Conservation (phyloP, 2,888 invertebrate genomes). For the Tiliacea aurago region DNA sequence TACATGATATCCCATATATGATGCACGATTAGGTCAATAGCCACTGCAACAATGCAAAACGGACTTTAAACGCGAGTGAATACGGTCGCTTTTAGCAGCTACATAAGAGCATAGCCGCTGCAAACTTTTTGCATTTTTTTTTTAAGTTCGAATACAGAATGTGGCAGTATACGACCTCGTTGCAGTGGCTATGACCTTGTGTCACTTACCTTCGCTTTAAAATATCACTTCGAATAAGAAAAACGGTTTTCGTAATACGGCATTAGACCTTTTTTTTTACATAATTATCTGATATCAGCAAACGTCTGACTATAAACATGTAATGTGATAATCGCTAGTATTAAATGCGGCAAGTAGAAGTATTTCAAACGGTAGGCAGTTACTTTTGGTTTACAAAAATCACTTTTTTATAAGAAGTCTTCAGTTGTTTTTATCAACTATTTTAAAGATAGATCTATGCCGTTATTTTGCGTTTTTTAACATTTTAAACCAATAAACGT, state of each 20-base stretch:
- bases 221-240: conserved; percentile 23
- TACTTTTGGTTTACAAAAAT: background rate
- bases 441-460: background rate
- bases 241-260: background rate
- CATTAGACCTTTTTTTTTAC: background rate
- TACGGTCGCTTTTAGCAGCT: conserved; percentile 78
- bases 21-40: conserved; percentile 99
- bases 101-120: conserved; percentile 91
- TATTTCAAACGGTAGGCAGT: too few species aligned
- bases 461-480: background rate
- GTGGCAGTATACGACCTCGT: conserved; percentile 74
- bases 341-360: background rate
- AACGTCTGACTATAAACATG: background rate
- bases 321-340: background rate
- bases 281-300: background rate
- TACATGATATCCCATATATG: conserved; percentile 99
- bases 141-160: conserved; percentile 61
- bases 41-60: conserved; percentile 95
- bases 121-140: conserved; percentile 72
- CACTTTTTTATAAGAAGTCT: too few species aligned
- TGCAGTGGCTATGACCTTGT: conserved; percentile 90
- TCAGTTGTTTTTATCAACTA: background rate
- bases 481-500: background rate
- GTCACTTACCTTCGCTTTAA: conserved; percentile 75
- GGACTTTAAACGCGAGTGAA: conserved; percentile 61